Conservation (phyloP, 1,140 invertebrate species). For the Goniozus legneri region DNA sequence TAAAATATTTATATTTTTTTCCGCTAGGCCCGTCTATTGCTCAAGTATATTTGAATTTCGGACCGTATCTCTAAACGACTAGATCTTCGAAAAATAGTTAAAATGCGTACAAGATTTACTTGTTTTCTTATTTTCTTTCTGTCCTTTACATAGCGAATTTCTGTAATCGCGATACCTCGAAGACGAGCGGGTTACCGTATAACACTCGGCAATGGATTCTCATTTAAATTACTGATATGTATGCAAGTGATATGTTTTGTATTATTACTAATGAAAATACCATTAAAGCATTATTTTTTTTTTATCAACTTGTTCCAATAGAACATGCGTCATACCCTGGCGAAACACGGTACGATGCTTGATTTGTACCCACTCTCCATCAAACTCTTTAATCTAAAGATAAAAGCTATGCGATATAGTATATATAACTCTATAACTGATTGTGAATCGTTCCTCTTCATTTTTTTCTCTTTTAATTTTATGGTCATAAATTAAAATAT, state of each 20-base stretch:
- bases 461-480: not conserved
- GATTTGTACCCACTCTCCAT: slow-evolving; percentile 2
- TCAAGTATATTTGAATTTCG: no score
- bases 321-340: slow-evolving; percentile 1
- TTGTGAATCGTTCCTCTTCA: not conserved
- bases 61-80: no score
- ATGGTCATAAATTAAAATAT: not conserved
- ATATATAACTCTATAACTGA: not conserved
- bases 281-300: slow-evolving; percentile 18
- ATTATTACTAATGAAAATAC: slow-evolving; percentile 29
- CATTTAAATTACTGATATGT: slow-evolving; percentile 28
- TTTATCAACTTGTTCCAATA: not conserved
- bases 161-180: no score
- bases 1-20: no score
- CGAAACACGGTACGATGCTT: slow-evolving; percentile 1
- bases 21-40: no score
- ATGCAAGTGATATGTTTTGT: slow-evolving; percentile 26
- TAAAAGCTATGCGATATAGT: not conserved
- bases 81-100: no score
- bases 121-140: no score
- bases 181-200: no score
- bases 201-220: no score
- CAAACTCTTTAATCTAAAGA: not conserved
- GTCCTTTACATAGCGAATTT: no score
- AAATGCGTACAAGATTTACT: no score